Percentiles rank a stretch among this genome's conserved stretches.
These are phyloP conservation scores for Eristalis intricaria DNA, from an alignment of 2,888 invertebrate species.

Conservation along the genomic window DNA sequence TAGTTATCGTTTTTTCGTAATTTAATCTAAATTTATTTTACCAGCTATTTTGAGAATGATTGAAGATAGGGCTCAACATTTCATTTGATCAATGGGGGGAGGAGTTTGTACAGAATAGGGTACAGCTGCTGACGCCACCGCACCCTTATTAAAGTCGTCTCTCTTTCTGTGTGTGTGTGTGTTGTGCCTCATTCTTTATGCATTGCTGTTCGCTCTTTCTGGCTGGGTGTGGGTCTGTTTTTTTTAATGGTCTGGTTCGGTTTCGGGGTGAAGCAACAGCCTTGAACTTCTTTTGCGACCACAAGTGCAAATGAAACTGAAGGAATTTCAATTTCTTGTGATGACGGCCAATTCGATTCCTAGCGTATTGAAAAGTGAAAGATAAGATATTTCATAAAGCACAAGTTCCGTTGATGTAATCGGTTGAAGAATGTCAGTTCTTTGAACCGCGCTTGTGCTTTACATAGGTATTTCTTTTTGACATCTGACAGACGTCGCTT, in stretches of 20 bases:
- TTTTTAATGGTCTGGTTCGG: neutral
- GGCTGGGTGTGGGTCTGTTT: neutral
- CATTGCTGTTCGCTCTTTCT: neutral
- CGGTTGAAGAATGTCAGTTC: neutral
- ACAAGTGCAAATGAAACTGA: slow-evolving; percentile 1
- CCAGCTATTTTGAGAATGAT: slow-evolving; percentile 37
- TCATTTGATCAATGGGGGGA: neutral
- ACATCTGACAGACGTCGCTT: too few species aligned
- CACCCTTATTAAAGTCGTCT: neutral
- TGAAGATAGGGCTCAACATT: neutral
- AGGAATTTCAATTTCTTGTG: neutral
- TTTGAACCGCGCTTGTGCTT: neutral
- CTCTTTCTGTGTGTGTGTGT: too few species aligned
- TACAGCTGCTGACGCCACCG: neutral
- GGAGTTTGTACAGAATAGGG: neutral
- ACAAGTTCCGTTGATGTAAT: neutral
- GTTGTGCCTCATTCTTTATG: neutral
- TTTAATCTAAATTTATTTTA: slow-evolving; percentile 52
- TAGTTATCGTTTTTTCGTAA: slow-evolving; percentile 32
- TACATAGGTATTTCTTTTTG: too few species aligned
- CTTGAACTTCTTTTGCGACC: slow-evolving; percentile 18
- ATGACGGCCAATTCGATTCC: neutral
- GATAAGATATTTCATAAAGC: neutral
- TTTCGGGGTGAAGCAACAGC: slow-evolving; percentile 17
- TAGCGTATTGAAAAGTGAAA: neutral